Base-by-base conservation (phyloP, 2,797 vertebrate species). In the Muscicapa comitata region DNA sequence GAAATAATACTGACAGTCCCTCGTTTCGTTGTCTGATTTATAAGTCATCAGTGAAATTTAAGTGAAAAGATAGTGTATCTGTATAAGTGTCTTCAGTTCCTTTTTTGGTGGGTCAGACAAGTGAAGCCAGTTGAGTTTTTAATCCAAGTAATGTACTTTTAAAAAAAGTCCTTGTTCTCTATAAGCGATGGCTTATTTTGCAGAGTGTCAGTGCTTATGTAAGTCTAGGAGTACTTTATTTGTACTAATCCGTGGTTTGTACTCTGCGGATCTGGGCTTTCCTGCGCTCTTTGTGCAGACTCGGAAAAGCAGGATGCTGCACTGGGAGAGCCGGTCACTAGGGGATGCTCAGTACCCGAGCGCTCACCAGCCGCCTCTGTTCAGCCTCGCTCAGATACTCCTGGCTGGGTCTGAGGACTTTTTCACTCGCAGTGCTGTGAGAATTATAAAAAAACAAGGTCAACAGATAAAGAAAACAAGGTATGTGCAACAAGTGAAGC, bases 261-360 rank as follows among this genome's bases (percentile, higher is more conserved):
- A 1, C 35, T 18, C 21, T 2, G 47, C 15, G 26, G 35, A 45
- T 28, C 23, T 6, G 53, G 10, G 8, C 10, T 81, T 35, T 35
- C 31, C 33, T n/a, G 40, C 21, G 7, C 26, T 4, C 63, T 62
- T 19, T 13, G 37, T 8, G 74, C 15, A 15, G 47, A 7, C 59
- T 33, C 21, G 0, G 71, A 17, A 24, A 10, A 68, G 65, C 63
- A 4, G 78, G 51, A 54, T 79, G 42, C 72, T 96, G 96, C 78
- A 40, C 31, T 40, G 38, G 53, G 35, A 42, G 43, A 73, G 63
- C 21, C n/a, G 11, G 84, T 55, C 97, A 45, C 95, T 93, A 97
- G 97, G 72, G 95, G 96, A 35, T 95, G 96, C 97, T 97, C 95
- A 11, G 87, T 29, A 63, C 75, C 77, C 95, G 10, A 78, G 11